phyloP scores from a whole-genome alignment of 2,797 vertebrate genomes.

The Eleutherodactylus coqui region DNA sequence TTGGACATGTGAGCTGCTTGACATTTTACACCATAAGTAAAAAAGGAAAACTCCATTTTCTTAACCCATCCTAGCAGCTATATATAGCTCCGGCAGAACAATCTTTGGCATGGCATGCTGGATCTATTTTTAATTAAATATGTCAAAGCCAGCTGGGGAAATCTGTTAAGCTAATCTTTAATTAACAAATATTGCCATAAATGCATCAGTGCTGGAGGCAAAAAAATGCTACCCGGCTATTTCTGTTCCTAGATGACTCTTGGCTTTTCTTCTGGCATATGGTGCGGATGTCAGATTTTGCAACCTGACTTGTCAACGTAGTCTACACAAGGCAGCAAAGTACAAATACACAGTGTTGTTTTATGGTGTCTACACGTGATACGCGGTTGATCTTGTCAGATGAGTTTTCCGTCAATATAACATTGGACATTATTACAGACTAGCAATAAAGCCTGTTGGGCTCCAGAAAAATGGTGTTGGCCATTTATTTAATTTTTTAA shows the following conservation, averaged over 20 bases:
- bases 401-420: neutral
- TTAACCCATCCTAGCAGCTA: slow-evolving; percentile 10
- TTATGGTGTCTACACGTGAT: neutral
- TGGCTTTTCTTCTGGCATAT: slow-evolving; percentile 7
- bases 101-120: slow-evolving; percentile 41
- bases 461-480: too few relatives aligned
- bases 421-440: too few relatives aligned
- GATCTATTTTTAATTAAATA: slow-evolving; percentile 58
- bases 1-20: neutral
- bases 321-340: neutral
- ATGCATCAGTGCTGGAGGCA: slow-evolving; percentile 30
- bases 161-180: slow-evolving; percentile 58
- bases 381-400: neutral
- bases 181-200: slow-evolving; percentile 55
- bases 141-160: slow-evolving; percentile 51
- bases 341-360: neutral
- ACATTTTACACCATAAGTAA: neutral
- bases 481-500: too few relatives aligned
- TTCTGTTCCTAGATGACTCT: slow-evolving; percentile 35
- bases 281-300: slow-evolving; percentile 38
- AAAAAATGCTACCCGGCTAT: slow-evolving; percentile 16
- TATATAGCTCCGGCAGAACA: slow-evolving; percentile 38
- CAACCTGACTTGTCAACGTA: slow-evolving; percentile 33
- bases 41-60: slow-evolving; percentile 18
- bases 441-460: too few relatives aligned